These are phyloP conservation scores for Dicyrtomina minuta DNA, from an alignment of 2,888 invertebrate genomes.

Conservation along the genomic window DNA sequence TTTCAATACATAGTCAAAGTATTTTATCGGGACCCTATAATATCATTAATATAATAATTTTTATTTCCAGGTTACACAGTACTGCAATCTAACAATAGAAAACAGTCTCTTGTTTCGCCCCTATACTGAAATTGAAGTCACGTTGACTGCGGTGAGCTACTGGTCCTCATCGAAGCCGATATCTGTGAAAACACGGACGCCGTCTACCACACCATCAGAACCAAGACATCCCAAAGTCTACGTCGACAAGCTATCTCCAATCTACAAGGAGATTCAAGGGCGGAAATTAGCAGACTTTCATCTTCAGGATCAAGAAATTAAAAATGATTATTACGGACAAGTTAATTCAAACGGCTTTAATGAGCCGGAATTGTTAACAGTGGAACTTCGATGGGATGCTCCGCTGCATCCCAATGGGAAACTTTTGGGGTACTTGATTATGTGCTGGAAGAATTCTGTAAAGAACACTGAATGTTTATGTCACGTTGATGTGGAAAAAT, in stretches of 20 bases:
- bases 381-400: conserved; percentile 77
- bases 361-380: conserved; percentile 57
- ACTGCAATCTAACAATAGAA: conserved; percentile 21
- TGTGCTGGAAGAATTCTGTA: conserved; percentile 65
- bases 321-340: background rate
- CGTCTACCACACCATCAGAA: conserved; percentile 75
- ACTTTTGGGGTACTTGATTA: conserved; percentile 70
- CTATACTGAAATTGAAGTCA: conserved; percentile 70
- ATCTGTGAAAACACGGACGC: conserved; percentile 68
- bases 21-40: background rate
- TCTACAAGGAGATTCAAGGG: conserved; percentile 12
- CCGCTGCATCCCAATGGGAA: conserved; percentile 74
- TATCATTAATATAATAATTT: conserved; percentile 6
- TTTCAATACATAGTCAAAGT: background rate
- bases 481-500: conserved; percentile 29
- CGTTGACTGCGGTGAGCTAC: conserved; percentile 77
- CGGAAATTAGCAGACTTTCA: too few relatives aligned
- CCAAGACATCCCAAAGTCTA: conserved; percentile 75
- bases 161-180: conserved; percentile 74
- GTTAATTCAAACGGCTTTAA: too few relatives aligned
- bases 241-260: conserved; percentile 57
- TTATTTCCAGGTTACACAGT: background rate
- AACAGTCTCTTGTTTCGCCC: conserved; percentile 59
- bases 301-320: background rate
- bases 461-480: conserved; percentile 40